Evolutionary conservation across 1,140 invertebrate genomes (phyloP), one percentile per base, ranked within the genome.

Genomic region (Papilio polyxenes): DNA sequence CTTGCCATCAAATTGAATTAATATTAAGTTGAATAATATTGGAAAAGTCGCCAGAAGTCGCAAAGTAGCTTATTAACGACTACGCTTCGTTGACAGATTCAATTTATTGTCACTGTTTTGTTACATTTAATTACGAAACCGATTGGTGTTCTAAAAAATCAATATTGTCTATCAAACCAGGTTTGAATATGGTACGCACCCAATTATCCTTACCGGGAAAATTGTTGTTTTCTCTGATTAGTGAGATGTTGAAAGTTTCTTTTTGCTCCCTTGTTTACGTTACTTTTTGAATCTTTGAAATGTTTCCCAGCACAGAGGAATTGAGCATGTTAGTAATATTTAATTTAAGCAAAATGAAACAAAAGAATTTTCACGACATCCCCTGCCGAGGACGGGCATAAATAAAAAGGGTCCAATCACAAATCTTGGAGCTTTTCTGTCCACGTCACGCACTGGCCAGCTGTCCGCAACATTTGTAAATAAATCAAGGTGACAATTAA

Each of bases 381-480:
- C 83, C 80, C 79, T 81, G 82, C 62, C 85, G 83, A 77, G 53
- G 72, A 79, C 83, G 23, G 76, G 56, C 51, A 88, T 86, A 86
- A 85, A 87, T 88, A 79, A 75, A 76, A 78, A 81, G 62, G 37
- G 81, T 80, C 80, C 84, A 83, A 86, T 87, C 85, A 86, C 87
- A 89, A 89, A 89, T 89, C 87, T 87, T 80, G n/a, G 69, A 72
- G 81, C 82, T 87, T 87, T 87, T 84, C 85, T 81, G 82, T 86
- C 79, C 81, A 40, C 56, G 51, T 72, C 87, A 86, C 87, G 85
- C 86, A 86, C 84, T 48, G 62, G 44, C 62, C 82, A 86, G 84
- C 31, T 20, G 81, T 85, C 23, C 75, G 31, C 80, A 87, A 87
- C 86, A 80, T 83, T 86, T 83, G 72, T 81, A 77, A 74, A 23